Evolutionary conservation across 1,140 invertebrate species (phyloP), one percentile per base, ranked within the genome.

Genomic region (Drosophila dunni): DNA sequence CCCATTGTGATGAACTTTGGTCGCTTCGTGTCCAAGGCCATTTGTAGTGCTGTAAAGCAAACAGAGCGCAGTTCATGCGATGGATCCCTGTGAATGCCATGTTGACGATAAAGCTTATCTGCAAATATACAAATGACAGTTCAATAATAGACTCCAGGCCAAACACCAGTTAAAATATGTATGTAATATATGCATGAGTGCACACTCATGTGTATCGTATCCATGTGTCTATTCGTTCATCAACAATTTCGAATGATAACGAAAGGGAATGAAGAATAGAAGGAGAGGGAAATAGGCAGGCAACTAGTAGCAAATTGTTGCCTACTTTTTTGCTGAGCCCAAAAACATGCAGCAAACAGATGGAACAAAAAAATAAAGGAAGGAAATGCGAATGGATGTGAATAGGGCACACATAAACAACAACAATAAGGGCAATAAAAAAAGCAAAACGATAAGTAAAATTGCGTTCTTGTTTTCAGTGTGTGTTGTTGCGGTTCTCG

Each of bases 11-110:
- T 95, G 65, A 98, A 95, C 93, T 97, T 97, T 82, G 95, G 96
- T 76, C 95, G 94, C 92, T 96, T 97, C 48, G 95, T 97, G 92
- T 98, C 97, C 57, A 98, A 92, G n/a, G 97, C 96, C 79, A 97
- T 93, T 92, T 97, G 97, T 79, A 98, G 93, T 7, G 96, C 95
- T 70, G 95, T 93, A 79, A 98, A 95, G 93, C 97, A 98, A 80
- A 95, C 96, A 62, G 96, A 95, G 88, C 97, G 94, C 64, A 98
- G 88, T 92, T 97, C 96, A 94, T 97, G 95, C 33, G 97, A 96
- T 13, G 97, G 95, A 92, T 96, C 96, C 73, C 96, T 94, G 50
- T 96, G 92, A 68, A 96, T 94, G 74, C 95, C 95, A 91, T 96
- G 96, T 93, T 97, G 96, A 74, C 96, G 94, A 85, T 96, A 96